Conservation (phyloP, 2,888 invertebrate genomes). For the Campoplex nolae region DNA sequence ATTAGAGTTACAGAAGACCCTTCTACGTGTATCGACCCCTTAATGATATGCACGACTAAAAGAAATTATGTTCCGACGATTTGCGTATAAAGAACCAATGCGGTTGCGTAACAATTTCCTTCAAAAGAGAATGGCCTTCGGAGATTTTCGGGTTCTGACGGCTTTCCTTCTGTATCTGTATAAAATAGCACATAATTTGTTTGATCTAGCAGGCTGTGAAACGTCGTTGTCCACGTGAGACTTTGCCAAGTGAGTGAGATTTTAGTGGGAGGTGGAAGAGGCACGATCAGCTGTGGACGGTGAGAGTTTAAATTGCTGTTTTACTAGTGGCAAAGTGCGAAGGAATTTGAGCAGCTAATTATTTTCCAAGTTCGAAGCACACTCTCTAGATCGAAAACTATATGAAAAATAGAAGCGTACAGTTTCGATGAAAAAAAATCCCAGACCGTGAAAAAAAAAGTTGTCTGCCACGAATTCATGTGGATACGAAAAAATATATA, state of each 20-base stretch:
- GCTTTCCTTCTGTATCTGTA: background rate
- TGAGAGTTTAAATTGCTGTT: constrained; percentile 13
- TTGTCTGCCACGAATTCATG: background rate
- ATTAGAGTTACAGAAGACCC: background rate
- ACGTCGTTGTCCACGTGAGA: constrained; percentile 35
- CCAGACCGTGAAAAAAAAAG: background rate
- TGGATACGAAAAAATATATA: background rate
- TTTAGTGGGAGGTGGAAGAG: background rate
- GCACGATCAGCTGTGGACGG: constrained; percentile 37
- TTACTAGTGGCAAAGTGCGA: background rate
- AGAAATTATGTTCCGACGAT: background rate
- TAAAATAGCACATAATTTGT: background rate
- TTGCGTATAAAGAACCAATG: background rate
- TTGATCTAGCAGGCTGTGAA: constrained; percentile 47
- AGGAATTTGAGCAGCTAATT: background rate
- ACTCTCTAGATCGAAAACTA: background rate
- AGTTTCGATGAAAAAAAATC: background rate
- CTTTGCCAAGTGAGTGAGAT: background rate
- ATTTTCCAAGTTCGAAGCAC: background rate
- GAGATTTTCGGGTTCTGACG: constrained; percentile 43
- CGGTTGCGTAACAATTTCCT: constrained; percentile 62
- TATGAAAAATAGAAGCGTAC: background rate
- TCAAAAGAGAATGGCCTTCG: constrained; percentile 39
- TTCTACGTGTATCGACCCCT: background rate
- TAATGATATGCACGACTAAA: background rate